A percentile compares a stretch with the other conserved stretches of the same genome.
Conservation (phyloP, 2,797 vertebrate genomes). For the Linurgus olivaceus region DNA sequence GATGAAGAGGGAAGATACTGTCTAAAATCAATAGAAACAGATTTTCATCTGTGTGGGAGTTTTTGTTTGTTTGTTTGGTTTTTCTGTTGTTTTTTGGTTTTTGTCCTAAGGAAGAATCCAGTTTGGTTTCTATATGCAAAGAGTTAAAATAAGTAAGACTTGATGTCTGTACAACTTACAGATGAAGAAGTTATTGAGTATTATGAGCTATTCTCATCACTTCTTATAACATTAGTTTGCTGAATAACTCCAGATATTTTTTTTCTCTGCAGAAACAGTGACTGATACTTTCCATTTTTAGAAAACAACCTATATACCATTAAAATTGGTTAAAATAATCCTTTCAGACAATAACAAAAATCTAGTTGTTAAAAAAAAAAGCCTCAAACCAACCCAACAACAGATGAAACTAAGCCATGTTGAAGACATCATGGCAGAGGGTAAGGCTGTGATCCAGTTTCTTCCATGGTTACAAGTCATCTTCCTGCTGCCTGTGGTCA, state of each 20-base stretch:
- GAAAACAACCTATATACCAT: background rate
- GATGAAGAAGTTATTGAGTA: too few relatives aligned
- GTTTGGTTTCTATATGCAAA: background rate
- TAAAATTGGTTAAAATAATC: background rate
- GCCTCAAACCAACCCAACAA: background rate
- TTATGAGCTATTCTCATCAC: background rate
- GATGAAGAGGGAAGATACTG: background rate
- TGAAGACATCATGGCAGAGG: background rate
- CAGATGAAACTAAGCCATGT: background rate
- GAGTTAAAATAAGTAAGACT: conserved; percentile 10
- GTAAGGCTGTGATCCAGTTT: background rate
- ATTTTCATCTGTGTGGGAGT: background rate
- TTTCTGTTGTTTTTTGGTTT: background rate
- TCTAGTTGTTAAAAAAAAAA: background rate
- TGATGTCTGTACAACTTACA: background rate
- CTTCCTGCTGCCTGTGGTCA: background rate
- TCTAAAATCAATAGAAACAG: conserved; percentile 37
- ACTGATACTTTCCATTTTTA: background rate
- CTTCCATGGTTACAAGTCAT: background rate
- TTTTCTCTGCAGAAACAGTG: background rate
- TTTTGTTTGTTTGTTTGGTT: background rate
- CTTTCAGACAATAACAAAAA: background rate
- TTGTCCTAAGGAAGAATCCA: background rate
- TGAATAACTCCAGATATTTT: background rate
- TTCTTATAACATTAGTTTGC: background rate